These are phyloP conservation scores for Edolisoma coerulescens DNA, from an alignment of 2,113 vertebrate species.

Conservation along the genomic window DNA sequence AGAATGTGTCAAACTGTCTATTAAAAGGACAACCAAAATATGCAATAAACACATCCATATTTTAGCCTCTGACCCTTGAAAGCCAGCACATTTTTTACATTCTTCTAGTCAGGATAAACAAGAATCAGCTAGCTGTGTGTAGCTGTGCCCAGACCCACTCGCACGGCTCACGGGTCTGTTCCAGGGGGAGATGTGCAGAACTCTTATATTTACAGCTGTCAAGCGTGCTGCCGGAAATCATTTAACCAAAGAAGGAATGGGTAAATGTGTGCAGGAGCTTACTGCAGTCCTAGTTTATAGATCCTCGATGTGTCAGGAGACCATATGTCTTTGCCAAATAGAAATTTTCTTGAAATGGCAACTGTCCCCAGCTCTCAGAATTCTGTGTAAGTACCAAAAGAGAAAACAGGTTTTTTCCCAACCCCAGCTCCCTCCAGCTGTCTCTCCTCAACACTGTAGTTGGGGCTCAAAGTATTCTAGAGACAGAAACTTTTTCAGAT, in stretches of 20 bases:
- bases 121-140: neutral
- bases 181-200: neutral
- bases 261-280: constrained; percentile 4
- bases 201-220: constrained; percentile 1
- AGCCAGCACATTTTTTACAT: constrained; percentile 69
- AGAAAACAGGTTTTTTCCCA: neutral
- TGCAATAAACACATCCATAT: constrained; percentile 66
- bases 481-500: constrained; percentile 39
- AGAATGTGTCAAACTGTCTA: constrained; percentile 67
- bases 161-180: neutral
- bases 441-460: neutral
- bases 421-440: neutral
- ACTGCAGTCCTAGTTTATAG: neutral
- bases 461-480: neutral
- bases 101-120: constrained; percentile 55
- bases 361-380: neutral
- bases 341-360: neutral
- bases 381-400: neutral
- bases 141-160: neutral
- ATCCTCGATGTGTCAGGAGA: neutral
- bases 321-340: neutral
- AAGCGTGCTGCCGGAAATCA: neutral
- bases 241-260: neutral
- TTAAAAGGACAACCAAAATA: constrained; percentile 61
- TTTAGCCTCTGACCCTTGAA: constrained; percentile 69